Conservation (phyloP, 1,140 invertebrate species). For the Ylistrum balloti region DNA sequence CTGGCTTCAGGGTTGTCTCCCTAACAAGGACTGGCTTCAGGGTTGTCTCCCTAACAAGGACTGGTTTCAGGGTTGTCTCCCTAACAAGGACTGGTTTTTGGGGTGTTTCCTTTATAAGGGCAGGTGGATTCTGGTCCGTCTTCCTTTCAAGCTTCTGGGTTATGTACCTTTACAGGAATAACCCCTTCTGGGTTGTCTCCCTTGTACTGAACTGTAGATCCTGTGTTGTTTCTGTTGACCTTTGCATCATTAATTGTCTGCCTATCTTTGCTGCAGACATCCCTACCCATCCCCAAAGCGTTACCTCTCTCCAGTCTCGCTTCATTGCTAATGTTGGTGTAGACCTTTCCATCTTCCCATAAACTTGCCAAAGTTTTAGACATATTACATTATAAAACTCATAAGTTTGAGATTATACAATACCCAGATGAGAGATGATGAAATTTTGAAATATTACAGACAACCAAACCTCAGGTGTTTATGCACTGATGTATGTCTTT, state of each 20-base stretch:
- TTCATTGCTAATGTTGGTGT: conserved; percentile 18
- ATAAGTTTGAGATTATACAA: not conserved
- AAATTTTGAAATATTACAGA: conserved; percentile 19
- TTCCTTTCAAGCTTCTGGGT: too few species aligned
- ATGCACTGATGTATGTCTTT: not conserved
- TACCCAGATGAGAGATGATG: not conserved
- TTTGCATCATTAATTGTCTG: not conserved
- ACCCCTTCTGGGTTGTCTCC: not conserved
- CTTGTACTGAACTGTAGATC: not conserved
- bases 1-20: not conserved
- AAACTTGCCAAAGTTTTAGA: conserved; percentile 35
- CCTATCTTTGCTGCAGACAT: not conserved
- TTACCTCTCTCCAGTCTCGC: not conserved
- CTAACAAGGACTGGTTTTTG: not conserved
- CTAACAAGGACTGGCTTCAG: not conserved
- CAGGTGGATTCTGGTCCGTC: not conserved
- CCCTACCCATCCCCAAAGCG: not conserved
- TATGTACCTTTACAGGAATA: not conserved
- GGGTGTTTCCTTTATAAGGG: not conserved
- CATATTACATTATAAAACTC: conserved; percentile 18
- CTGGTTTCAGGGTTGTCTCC: not conserved
- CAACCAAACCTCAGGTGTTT: not conserved
- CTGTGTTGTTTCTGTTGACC: not conserved
- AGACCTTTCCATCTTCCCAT: not conserved
- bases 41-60: not conserved